Base-by-base conservation (phyloP, 2,113 vertebrate genomes). In the Microcebus griseorufus region DNA sequence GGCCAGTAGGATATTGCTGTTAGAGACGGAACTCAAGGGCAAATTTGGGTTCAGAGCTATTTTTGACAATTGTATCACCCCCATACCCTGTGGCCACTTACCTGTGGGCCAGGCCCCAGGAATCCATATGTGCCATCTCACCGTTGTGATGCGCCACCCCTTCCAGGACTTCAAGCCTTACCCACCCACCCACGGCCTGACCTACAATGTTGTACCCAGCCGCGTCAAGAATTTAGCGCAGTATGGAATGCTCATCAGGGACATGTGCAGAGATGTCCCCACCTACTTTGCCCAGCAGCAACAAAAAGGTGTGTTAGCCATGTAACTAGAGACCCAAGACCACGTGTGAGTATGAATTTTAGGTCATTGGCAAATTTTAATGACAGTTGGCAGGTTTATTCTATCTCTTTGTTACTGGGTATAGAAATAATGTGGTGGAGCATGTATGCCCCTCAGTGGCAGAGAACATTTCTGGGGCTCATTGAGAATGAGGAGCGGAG, bases 141-240 rank as follows among this genome's bases (percentile, higher is more conserved):
- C 6, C 3, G 0, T 82, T 88, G 65, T 65, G 3, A 53, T 93
- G 60, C 23, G 6, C 18, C 16, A n/a, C 55, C 2, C 84, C 16
- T 95, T 95, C 32, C 70, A 96, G 95, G 37, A 4, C 90, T 84
- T n/a, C 83, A 58, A 85, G 37, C 69, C 58, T 53, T 95, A 96
- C 67, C 32, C 73, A 6, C 81, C 94, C 76, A 94, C 88, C n/a
- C 55, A 2, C 0, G 95, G 93, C 58, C 79, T 96, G 75, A 97
- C 92, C 85, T 98, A 98, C 88, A 93, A 70, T 13, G 84, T 98
- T 85, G 69, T 95, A 76, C 94, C 95, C 67, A 92, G 0, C 22
- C 88, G 76, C 32, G 42, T 98, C 55, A 97, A 97, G 94, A 97
- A 98, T 69, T 92, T 97, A 64, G 97, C 95, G 9, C 96, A 95